Conservation (phyloP, 2,888 invertebrate species). For the Hypena proboscidalis region DNA sequence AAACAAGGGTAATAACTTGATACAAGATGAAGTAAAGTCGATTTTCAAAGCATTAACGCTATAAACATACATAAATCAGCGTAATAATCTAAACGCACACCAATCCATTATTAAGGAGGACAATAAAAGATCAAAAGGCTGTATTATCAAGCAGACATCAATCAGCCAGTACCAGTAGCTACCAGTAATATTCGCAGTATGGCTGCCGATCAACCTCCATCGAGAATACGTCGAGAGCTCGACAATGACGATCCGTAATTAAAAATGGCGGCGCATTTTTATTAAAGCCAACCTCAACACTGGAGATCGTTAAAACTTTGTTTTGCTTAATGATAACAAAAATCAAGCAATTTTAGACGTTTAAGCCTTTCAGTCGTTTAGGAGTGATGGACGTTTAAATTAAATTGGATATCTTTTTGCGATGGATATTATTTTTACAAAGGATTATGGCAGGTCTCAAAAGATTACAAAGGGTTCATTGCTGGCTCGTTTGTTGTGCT, state of each 20-base stretch:
- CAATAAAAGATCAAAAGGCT: constrained; percentile 20
- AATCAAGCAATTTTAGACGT: constrained; percentile 4
- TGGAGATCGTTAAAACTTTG: constrained; percentile 59
- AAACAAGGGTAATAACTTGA: no score
- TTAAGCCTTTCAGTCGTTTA: background rate
- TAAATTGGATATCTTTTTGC: no score
- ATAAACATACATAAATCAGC: no score
- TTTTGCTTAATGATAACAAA: constrained; percentile 37
- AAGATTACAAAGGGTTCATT: no score
- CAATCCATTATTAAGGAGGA: constrained; percentile 4
- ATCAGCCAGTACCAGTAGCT: constrained; percentile 34
- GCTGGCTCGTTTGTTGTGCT: no score
- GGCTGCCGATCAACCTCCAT: constrained; percentile 54
- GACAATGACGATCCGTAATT: constrained; percentile 74
- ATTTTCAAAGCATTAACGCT: no score
- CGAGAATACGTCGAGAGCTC: constrained; percentile 58
- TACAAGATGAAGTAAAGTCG: no score
- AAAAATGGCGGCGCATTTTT: constrained; percentile 73
- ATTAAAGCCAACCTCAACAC: constrained; percentile 46
- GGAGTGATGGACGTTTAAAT: background rate
- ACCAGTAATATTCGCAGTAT: constrained; percentile 30
- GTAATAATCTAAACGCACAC: no score
- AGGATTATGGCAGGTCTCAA: no score
- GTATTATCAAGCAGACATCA: constrained; percentile 42
- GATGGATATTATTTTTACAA: no score